These are phyloP conservation scores for Horisme vitalbata DNA, from an alignment of 2,888 invertebrate species.

Conservation along the genomic window DNA sequence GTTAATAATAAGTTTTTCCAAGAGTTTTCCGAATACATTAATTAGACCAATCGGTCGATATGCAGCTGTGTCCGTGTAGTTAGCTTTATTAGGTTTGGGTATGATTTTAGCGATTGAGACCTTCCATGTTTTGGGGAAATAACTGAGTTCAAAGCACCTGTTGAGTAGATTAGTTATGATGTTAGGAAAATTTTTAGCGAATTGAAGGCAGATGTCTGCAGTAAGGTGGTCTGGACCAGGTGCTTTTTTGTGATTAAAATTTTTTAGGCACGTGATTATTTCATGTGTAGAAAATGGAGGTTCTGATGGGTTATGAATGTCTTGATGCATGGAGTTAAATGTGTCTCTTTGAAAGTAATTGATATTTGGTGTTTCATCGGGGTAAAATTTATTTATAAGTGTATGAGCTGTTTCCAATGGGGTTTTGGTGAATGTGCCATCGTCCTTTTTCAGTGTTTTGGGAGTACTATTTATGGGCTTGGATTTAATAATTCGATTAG, in stretches of 20 bases:
- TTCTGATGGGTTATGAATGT: conserved; percentile 1
- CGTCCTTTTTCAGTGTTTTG: conserved; percentile 10
- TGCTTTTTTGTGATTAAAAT: conserved; percentile 28
- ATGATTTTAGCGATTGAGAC: conserved; percentile 20
- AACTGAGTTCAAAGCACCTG: neutral
- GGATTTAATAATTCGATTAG: conserved; percentile 29
- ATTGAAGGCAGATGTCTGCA: conserved; percentile 22
- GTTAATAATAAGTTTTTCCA: conserved; percentile 21
- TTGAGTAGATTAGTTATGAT: neutral
- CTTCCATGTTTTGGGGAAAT: conserved; percentile 33
- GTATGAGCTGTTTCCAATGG: conserved; percentile 15
- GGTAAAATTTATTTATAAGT: neutral
- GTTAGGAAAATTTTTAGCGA: neutral
- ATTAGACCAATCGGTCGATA: conserved; percentile 35
- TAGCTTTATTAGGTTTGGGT: conserved; percentile 32
- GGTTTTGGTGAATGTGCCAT: conserved; percentile 16
- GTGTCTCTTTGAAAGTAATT: neutral
- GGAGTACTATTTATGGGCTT: conserved; percentile 22
- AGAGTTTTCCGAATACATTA: conserved; percentile 29
- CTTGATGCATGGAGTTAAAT: neutral
- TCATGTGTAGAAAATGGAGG: conserved; percentile 24
- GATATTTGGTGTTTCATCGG: neutral
- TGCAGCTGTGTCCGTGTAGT: conserved; percentile 13
- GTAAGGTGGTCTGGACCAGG: conserved; percentile 36
- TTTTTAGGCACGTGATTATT: conserved; percentile 7